Conservation (phyloP, 2,113 vertebrate genomes). For the Axis porcinus region DNA sequence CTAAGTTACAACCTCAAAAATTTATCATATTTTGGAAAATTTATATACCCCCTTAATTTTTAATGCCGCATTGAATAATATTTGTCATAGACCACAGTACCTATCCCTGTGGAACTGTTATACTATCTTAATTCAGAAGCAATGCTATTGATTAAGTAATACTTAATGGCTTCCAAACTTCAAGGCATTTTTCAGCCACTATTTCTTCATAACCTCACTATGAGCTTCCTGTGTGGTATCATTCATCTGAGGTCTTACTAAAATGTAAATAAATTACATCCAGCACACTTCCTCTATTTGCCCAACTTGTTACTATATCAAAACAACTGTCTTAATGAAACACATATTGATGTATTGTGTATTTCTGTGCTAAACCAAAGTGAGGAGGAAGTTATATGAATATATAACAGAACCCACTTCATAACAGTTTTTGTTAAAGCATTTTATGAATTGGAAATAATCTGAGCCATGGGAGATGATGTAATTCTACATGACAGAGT, state of each 20-base stretch:
- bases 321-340: constrained; percentile 72
- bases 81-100: constrained; percentile 50
- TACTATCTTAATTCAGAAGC: constrained; percentile 61
- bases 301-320: constrained; percentile 64
- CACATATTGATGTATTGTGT: constrained; percentile 69
- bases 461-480: constrained; percentile 78
- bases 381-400: constrained; percentile 73
- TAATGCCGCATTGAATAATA: constrained; percentile 55
- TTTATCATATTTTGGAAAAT: constrained; percentile 53
- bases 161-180: constrained; percentile 65
- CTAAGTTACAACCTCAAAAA: constrained; percentile 46
- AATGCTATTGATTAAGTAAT: constrained; percentile 75
- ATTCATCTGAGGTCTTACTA: constrained; percentile 74
- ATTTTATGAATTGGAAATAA: constrained; percentile 78
- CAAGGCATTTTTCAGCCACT: constrained; percentile 68
- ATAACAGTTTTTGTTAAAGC: constrained; percentile 72
- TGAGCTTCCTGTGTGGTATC: constrained; percentile 72
- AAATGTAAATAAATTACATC: constrained; percentile 80
- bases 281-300: constrained; percentile 71
- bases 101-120: constrained; percentile 34
- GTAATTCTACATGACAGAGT: constrained; percentile 65
- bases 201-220: constrained; percentile 64
- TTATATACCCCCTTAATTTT: constrained; percentile 31
- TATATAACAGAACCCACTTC: constrained; percentile 70
- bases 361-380: constrained; percentile 73